Percentiles rank a stretch among this genome's conserved stretches.
Conservation (phyloP, 2,888 invertebrate species). For the Amphimallon solstitiale region DNA sequence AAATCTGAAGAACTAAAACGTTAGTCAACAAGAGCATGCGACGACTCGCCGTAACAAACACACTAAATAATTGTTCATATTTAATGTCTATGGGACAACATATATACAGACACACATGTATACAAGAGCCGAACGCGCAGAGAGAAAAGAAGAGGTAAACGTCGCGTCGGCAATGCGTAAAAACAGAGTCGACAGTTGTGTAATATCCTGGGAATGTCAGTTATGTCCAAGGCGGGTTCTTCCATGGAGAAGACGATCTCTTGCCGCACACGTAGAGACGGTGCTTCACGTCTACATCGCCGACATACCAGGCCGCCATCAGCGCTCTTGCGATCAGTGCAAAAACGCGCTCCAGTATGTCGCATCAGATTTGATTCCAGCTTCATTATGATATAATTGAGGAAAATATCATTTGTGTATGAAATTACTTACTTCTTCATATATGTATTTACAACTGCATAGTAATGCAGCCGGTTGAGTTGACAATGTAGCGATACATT, state of each 20-base stretch:
- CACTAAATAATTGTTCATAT: conserved; percentile 40
- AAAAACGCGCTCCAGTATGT: conserved; percentile 51
- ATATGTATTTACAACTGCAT: not conserved
- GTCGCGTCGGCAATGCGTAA: conserved; percentile 41
- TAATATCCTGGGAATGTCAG: conserved; percentile 56
- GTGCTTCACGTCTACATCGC: conserved; percentile 52
- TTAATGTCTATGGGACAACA: conserved; percentile 35
- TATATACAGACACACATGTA: conserved; percentile 4
- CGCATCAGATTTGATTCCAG: conserved; percentile 51
- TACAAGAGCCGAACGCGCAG: not conserved
- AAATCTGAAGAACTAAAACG: conserved; percentile 29
- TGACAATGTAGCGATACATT: no score
- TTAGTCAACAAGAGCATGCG: conserved; percentile 29
- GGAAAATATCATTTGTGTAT: conserved; percentile 46
- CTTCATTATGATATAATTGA: conserved; percentile 52
- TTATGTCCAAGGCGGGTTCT: conserved; percentile 54
- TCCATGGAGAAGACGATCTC: conserved; percentile 42
- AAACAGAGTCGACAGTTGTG: conserved; percentile 51
- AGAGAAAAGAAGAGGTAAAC: conserved; percentile 30
- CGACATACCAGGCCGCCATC: conserved; percentile 51
- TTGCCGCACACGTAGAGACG: conserved; percentile 55
- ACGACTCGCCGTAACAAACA: conserved; percentile 29
- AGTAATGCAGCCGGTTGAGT: no score
- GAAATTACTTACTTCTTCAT: conserved; percentile 11
- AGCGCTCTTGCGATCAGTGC: conserved; percentile 48